Evolutionary conservation across 1,140 invertebrate genomes (phyloP).

Genomic region (Drosophila guanche): DNA sequence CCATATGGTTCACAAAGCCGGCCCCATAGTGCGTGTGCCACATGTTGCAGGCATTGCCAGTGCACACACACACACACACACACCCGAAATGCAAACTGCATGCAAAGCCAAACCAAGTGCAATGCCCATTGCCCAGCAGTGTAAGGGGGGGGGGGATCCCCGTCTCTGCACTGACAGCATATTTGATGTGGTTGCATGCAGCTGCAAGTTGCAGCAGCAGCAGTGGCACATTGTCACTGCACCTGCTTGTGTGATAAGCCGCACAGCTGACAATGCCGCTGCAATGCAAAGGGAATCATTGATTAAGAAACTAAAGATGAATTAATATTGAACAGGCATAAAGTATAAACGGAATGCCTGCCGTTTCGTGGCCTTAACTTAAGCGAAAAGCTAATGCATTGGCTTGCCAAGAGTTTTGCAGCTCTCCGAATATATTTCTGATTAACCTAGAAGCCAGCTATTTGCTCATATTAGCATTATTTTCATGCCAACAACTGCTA

Average conservation of each 20-base stretch:
- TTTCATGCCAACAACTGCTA: no score
- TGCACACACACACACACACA: slow-evolving; percentile 35
- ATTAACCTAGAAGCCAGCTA: no score
- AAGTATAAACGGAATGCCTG: no score
- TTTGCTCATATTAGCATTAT: no score
- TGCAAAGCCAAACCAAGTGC: slow-evolving; percentile 42
- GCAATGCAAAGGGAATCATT: slow-evolving; percentile 35
- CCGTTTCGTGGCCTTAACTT: no score
- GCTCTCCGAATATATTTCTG: no score
- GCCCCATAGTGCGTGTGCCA: slow-evolving; percentile 74
- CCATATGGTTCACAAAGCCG: slow-evolving; percentile 66
- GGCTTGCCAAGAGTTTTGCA: no score
- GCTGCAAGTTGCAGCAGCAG: slow-evolving; percentile 15
- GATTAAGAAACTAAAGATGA: slow-evolving; percentile 4
- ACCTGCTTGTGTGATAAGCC: slow-evolving; percentile 40
- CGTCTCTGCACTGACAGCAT: slow-evolving; percentile 40
- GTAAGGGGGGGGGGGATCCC: background rate
- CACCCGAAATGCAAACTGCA: slow-evolving; percentile 59
- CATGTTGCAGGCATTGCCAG: slow-evolving; percentile 63
- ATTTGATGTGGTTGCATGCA: slow-evolving; percentile 40
- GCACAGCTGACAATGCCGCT: slow-evolving; percentile 26
- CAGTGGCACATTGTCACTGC: slow-evolving; percentile 14
- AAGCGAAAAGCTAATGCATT: no score
- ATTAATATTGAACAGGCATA: no score
- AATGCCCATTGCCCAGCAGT: slow-evolving; percentile 24